Evolutionary conservation across 2,113 vertebrate genomes (phyloP).

Genomic region (Thalassarche chlororhynchos): DNA sequence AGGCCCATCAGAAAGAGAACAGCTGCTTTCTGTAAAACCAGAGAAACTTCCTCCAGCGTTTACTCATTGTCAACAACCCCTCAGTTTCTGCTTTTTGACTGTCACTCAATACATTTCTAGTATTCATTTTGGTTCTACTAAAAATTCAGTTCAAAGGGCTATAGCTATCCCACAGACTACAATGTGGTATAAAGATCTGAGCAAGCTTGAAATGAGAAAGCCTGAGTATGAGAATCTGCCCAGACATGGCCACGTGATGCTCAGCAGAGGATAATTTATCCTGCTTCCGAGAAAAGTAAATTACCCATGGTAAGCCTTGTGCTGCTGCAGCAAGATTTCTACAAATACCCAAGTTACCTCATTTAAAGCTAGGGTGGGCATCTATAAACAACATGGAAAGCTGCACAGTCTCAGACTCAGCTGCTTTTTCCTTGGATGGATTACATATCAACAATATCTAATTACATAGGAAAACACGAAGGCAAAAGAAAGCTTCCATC

Average conservation of each 20-base stretch:
- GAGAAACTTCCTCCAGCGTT: not conserved
- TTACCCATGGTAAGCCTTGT: not conserved
- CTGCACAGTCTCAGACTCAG: not conserved
- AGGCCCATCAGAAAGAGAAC: not conserved
- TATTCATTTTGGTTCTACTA: not conserved
- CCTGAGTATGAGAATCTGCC: not conserved
- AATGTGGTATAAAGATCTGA: not conserved
- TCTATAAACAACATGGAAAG: not conserved
- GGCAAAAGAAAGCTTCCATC: not conserved
- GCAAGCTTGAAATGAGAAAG: not conserved
- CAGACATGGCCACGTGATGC: not conserved
- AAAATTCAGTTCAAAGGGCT: not conserved
- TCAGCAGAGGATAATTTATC: not conserved
- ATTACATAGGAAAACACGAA: not conserved
- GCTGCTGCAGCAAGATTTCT: not conserved
- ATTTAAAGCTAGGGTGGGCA: not conserved
- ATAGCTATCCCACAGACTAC: not conserved
- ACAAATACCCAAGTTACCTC: not conserved
- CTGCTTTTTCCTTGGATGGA: not conserved
- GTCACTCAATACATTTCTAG: not conserved
- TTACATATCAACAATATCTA: not conserved
- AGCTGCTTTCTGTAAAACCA: not conserved
- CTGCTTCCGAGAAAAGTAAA: not conserved
- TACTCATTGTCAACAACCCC: not conserved
- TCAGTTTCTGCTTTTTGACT: not conserved